A percentile compares a stretch with the other conserved stretches of the same genome.
These are phyloP conservation scores for Tonatia bakeri DNA, from an alignment of 2,113 vertebrate species.

Conservation along the genomic window DNA sequence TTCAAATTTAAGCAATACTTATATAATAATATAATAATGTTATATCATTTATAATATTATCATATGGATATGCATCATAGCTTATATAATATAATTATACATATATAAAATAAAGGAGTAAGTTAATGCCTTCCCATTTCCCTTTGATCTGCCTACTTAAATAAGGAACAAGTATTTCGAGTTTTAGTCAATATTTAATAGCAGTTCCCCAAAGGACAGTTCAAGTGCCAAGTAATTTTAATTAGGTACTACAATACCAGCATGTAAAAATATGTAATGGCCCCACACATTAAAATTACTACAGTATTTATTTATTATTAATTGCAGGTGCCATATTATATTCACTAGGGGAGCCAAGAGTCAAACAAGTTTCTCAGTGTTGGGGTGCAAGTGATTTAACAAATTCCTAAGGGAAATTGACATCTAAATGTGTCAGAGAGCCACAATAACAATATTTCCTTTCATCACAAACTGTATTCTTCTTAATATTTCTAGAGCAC, in stretches of 20 bases:
- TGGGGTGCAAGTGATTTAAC: constrained; percentile 32
- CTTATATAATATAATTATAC: neutral
- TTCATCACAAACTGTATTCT: neutral
- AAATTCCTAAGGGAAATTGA: constrained; percentile 7
- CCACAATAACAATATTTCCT: neutral
- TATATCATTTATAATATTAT: neutral
- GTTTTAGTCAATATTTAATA: constrained; percentile 39
- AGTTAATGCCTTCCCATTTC: neutral
- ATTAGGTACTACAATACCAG: constrained; percentile 43
- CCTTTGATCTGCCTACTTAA: constrained; percentile 1
- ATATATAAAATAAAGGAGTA: neutral
- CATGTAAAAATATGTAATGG: constrained; percentile 41
- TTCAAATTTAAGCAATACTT: neutral
- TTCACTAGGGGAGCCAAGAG: constrained; percentile 20
- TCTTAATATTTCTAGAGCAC: neutral
- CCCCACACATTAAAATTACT: constrained; percentile 20
- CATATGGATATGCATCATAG: neutral
- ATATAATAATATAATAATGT: neutral
- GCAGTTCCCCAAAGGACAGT: neutral
- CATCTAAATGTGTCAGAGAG: neutral
- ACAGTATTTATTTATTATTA: constrained; percentile 53
- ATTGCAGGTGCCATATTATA: neutral
- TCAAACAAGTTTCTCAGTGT: constrained; percentile 8
- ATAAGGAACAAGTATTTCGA: neutral
- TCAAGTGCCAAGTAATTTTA: constrained; percentile 47